Conservation (phyloP, 2,888 invertebrate genomes). For the Oscheius myriophilus region DNA sequence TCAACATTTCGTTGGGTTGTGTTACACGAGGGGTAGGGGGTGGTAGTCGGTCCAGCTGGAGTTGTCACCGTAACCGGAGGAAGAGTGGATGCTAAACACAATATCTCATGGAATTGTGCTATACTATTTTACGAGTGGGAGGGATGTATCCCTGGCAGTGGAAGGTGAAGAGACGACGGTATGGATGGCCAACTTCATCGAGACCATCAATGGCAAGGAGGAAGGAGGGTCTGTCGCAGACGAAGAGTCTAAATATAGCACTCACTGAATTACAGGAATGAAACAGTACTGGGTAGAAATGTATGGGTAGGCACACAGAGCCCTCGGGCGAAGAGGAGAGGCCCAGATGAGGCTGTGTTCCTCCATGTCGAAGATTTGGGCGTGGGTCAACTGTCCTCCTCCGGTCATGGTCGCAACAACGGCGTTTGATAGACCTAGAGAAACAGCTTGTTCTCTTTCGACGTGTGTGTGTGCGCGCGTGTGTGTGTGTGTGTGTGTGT, state of each 20-base stretch:
- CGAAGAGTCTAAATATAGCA: constrained; percentile 42
- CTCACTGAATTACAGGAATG: background rate
- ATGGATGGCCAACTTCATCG: constrained; percentile 56
- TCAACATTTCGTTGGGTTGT: constrained; percentile 34
- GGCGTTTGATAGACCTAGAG: constrained; percentile 35
- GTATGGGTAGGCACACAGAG: constrained; percentile 48
- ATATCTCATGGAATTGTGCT: background rate
- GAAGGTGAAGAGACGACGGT: constrained; percentile 50
- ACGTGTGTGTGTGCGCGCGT: background rate
- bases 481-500: background rate
- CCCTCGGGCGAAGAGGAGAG: constrained; percentile 45
- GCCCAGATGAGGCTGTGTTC: constrained; percentile 53
- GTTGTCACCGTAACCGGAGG: background rate
- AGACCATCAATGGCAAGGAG: constrained; percentile 51
- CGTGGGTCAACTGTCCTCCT: constrained; percentile 41
- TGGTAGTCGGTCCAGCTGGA: constrained; percentile 12
- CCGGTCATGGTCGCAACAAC: constrained; percentile 37
- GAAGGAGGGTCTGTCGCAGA: constrained; percentile 44
- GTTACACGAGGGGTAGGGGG: constrained; percentile 32
- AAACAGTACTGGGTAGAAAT: constrained; percentile 36
- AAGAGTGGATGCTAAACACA: background rate
- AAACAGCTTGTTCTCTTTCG: background rate
- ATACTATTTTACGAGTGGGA: constrained; percentile 30
- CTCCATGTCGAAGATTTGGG: constrained; percentile 46
- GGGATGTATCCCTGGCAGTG: constrained; percentile 51